These are phyloP conservation scores for Scolanthus callimorphus DNA, from an alignment of 92 coral and sea anemone genomes.

Conservation along the genomic window DNA sequence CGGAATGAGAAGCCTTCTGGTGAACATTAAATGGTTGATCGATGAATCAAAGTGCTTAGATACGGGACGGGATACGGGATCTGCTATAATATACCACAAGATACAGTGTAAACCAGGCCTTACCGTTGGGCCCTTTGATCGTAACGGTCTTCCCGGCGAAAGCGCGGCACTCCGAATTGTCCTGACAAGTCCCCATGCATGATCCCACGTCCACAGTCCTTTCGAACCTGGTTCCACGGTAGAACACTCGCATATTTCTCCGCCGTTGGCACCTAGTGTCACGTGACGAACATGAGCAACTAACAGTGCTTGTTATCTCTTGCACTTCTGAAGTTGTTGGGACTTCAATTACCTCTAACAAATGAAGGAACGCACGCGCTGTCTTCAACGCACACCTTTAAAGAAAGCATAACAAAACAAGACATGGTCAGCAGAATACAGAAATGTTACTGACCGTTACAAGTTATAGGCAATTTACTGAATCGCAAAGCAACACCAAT, in stretches of 20 bases:
- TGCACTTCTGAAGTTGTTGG: slow-evolving; percentile 34
- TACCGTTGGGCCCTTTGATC: slow-evolving; percentile 68
- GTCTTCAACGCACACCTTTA: slow-evolving; percentile 45
- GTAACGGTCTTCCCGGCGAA: slow-evolving; percentile 51
- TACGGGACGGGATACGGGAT: too few species aligned
- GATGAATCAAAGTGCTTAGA: too few species aligned
- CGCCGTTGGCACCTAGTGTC: slow-evolving; percentile 47
- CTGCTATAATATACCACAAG: too few species aligned
- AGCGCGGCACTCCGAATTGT: slow-evolving; percentile 39
- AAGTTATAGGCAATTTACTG: too few species aligned
- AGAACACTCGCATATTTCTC: slow-evolving; percentile 30
- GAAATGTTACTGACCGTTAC: too few species aligned
- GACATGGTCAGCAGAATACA: too few species aligned
- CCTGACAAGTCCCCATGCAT: slow-evolving; percentile 60
- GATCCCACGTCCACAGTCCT: slow-evolving; percentile 57
- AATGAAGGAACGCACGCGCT: slow-evolving; percentile 41
- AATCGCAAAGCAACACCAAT: too few species aligned
- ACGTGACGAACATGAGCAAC: slow-evolving; percentile 56
- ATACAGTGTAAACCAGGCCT: too few species aligned
- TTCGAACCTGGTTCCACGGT: slow-evolving; percentile 57
- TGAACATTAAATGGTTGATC: too few species aligned
- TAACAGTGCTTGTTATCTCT: slow-evolving; percentile 48
- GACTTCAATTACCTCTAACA: slow-evolving; percentile 41
- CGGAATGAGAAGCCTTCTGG: too few species aligned
- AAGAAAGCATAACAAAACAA: too few species aligned